Percentiles rank a stretch among this genome's conserved stretches.
Conservation (phyloP, 2,797 vertebrate species). For the Gallirallus australis region DNA sequence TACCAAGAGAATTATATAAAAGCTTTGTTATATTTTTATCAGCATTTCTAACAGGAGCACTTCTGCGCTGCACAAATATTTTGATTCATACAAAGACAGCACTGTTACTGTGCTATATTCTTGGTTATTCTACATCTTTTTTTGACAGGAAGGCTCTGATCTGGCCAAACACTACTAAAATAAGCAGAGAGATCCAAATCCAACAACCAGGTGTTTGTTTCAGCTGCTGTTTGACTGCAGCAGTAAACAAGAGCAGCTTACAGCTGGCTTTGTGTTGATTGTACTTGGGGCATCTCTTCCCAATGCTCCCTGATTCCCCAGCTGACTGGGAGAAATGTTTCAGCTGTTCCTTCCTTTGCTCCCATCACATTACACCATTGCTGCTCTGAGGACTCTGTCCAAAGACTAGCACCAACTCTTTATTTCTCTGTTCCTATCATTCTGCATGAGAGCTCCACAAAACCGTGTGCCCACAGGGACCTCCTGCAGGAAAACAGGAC, state of each 20-base stretch:
- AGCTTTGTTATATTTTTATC: neutral
- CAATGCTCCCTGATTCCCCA: neutral
- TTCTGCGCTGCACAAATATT: neutral
- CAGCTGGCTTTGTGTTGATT: neutral
- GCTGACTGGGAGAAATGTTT: neutral
- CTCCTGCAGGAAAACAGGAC: neutral
- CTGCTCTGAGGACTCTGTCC: neutral
- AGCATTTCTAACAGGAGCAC: neutral
- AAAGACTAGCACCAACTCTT: neutral
- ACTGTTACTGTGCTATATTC: neutral
- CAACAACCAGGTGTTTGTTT: constrained; percentile 25
- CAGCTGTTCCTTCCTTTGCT: neutral
- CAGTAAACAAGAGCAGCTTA: neutral
- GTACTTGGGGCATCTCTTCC: neutral
- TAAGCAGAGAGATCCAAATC: neutral
- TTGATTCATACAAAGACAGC: neutral
- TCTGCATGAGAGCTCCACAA: fast-evolving
- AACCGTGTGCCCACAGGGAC: fast-evolving
- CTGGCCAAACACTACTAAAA: neutral
- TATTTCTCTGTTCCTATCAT: neutral
- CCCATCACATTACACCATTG: fast-evolving
- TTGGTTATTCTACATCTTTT: neutral
- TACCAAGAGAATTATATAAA: neutral
- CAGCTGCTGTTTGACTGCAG: constrained; percentile 9
- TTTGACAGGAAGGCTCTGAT: neutral